A percentile compares a stretch with the other conserved stretches of the same genome.
Conservation (phyloP, 2,888 invertebrate genomes). For the Troilus luridus region DNA sequence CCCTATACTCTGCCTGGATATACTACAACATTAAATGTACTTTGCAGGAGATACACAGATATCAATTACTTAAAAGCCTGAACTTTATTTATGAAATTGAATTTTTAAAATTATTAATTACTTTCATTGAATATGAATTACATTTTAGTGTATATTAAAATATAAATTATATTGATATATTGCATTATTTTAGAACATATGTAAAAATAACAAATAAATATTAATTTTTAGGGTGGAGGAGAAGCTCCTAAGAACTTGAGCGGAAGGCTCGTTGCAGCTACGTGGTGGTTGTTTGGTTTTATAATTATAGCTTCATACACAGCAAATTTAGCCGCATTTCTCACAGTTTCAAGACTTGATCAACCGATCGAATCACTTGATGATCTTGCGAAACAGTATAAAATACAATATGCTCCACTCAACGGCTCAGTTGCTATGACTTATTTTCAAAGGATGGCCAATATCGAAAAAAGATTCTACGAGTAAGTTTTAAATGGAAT, state of each 20-base stretch:
- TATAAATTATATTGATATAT: too few relatives aligned
- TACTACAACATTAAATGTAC: too few relatives aligned
- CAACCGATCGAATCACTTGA: constrained; percentile 94
- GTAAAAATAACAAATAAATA: neutral
- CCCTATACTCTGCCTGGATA: too few relatives aligned
- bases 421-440: constrained; percentile 91
- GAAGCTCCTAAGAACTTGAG: constrained; percentile 97
- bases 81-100: too few relatives aligned
- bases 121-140: too few relatives aligned
- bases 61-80: too few relatives aligned
- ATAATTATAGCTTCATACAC: constrained; percentile 99
- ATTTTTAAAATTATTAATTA: too few relatives aligned
- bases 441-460: constrained; percentile 96
- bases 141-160: too few relatives aligned
- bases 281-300: constrained; percentile 99
- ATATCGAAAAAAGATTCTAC: constrained; percentile 94
- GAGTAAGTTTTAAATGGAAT: constrained; percentile 76
- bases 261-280: constrained; percentile 94
- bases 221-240: constrained; percentile 83
- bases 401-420: constrained; percentile 94
- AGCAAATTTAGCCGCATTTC: constrained; percentile 96
- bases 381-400: constrained; percentile 95
- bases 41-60: too few relatives aligned
- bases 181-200: too few relatives aligned
- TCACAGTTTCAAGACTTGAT: constrained; percentile 93